phyloP scores from a whole-genome alignment of 2,797 vertebrate genomes.

The Botia almorhae region DNA sequence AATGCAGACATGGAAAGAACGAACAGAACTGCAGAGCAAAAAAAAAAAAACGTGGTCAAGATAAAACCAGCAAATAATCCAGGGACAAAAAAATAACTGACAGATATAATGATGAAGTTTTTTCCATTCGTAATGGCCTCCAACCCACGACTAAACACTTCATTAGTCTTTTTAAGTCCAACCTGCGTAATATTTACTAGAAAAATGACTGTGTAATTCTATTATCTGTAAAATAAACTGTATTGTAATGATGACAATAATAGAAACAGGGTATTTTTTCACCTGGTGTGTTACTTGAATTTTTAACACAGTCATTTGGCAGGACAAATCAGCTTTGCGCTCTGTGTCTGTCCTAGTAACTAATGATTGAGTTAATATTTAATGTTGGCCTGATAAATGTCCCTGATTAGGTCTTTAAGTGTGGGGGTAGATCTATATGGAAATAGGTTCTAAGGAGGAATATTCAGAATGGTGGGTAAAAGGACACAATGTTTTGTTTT shows the following conservation, averaged over 20 bases:
- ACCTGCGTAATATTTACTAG: background rate
- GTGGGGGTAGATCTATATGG: background rate
- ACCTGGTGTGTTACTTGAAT: conserved; percentile 22
- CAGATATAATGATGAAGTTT: background rate
- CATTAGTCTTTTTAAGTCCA: background rate
- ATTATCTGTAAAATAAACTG: background rate
- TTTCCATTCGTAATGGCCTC: background rate
- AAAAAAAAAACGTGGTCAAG: background rate
- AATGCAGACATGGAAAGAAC: background rate
- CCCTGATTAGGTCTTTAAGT: conserved; percentile 10
- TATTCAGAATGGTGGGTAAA: background rate
- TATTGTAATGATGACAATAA: conserved; percentile 1
- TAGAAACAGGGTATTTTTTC: conserved; percentile 27
- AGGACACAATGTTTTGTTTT: background rate
- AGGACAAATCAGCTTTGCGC: conserved; percentile 18
- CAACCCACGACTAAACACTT: background rate
- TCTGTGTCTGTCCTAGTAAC: conserved; percentile 33
- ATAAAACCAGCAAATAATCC: background rate
- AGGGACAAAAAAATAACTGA: no score
- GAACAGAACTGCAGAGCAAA: background rate
- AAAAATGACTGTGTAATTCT: background rate
- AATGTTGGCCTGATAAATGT: conserved; percentile 16
- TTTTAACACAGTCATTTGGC: conserved; percentile 44
- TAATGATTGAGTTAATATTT: conserved; percentile 42
- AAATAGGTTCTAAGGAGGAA: background rate